Conservation (phyloP, 1,140 invertebrate genomes). For the Micrasema minimum region DNA sequence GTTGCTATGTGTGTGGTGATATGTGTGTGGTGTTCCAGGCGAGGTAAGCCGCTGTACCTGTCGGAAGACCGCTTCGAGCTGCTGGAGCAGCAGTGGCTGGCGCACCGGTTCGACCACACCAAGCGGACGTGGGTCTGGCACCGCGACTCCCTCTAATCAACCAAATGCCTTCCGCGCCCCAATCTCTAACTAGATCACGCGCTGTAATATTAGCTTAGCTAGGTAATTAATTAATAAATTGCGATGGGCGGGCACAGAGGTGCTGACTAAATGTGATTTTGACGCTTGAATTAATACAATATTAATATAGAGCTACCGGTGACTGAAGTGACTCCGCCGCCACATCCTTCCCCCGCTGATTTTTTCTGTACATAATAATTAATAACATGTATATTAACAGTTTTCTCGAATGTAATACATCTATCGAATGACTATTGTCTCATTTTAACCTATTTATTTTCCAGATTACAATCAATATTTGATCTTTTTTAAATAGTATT, state of each 20-base stretch:
- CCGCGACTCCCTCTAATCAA: constrained; percentile 78
- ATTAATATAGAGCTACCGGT: constrained; percentile 13
- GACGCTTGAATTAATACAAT: constrained; percentile 12
- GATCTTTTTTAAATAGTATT: background rate
- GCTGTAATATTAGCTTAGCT: constrained; percentile 28
- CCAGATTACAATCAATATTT: background rate
- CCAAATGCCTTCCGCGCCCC: background rate
- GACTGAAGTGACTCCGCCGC: no score
- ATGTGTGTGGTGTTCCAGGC: constrained; percentile 70
- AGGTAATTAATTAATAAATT: constrained; percentile 33
- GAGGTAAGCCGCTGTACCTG: constrained; percentile 94
- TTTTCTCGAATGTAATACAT: no score
- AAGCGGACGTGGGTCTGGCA: constrained; percentile 93
- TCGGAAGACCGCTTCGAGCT: constrained; percentile 90
- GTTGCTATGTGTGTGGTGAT: no score
- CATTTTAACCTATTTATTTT: no score
- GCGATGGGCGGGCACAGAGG: background rate
- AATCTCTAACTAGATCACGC: no score
- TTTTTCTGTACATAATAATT: no score
- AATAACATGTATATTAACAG: no score
- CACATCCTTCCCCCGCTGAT: no score
- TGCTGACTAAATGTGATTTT: constrained; percentile 6
- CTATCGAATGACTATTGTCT: no score
- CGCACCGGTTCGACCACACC: constrained; percentile 91
- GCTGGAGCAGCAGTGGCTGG: constrained; percentile 95